Percentiles rank a stretch among this genome's conserved stretches.
phyloP scores from a whole-genome alignment of 2,113 vertebrate genomes.

The Turnix velox region DNA sequence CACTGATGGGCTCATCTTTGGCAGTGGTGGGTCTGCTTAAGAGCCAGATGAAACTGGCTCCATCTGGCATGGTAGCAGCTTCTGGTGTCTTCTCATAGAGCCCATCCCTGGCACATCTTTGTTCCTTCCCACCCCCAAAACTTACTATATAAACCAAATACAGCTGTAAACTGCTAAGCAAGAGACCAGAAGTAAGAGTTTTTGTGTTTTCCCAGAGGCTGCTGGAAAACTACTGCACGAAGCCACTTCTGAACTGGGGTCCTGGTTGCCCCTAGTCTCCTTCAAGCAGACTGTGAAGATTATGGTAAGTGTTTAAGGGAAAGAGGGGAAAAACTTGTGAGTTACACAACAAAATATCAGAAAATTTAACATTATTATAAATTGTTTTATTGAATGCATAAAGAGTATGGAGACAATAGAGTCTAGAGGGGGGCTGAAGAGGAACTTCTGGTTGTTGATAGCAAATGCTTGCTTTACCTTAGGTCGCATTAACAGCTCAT shows the following conservation, averaged over 20 bases:
- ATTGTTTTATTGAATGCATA: neutral
- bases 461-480: neutral
- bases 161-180: neutral
- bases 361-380: neutral
- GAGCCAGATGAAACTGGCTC: neutral
- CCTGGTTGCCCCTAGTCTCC: neutral
- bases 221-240: neutral
- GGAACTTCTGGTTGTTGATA: neutral
- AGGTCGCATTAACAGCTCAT: neutral
- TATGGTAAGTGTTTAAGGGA: neutral
- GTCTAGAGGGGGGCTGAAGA: neutral
- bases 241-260: neutral
- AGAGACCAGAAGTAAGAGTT: neutral
- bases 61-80: neutral
- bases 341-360: neutral
- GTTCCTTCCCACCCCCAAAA: rapidly evolving
- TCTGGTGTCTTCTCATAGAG: neutral
- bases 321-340: neutral
- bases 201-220: neutral
- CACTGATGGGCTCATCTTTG: neutral
- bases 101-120: neutral
- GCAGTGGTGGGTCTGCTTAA: neutral
- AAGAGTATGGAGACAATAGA: neutral
- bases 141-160: neutral
- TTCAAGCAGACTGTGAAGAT: neutral